Percentiles rank a stretch among this genome's conserved stretches.
phyloP scores from a whole-genome alignment of 2,113 vertebrate species.

The Hemiprocne comata region DNA sequence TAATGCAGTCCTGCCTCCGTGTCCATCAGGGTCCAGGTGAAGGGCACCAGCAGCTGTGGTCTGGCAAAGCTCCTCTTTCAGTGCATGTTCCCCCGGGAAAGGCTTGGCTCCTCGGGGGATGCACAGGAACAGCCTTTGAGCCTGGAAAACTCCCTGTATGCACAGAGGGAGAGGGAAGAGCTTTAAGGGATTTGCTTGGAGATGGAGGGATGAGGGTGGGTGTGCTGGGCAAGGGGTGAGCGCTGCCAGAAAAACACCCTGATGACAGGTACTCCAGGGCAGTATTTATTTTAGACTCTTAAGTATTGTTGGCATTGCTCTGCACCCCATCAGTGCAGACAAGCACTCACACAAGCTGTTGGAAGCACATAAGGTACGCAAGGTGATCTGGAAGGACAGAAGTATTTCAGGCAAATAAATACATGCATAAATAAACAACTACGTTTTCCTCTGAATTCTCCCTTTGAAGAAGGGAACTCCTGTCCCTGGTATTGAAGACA shows the following conservation, averaged over 20 bases:
- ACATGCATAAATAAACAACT: neutral
- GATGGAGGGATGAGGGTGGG: neutral
- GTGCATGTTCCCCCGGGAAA: constrained; percentile 39
- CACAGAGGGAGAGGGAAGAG: neutral
- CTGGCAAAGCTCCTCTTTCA: constrained; percentile 40
- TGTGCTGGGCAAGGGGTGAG: neutral
- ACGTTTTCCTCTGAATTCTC: neutral
- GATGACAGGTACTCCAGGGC: fast-evolving
- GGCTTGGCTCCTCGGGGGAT: neutral
- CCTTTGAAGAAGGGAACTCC: neutral
- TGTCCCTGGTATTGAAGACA: neutral
- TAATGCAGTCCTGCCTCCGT: constrained; percentile 62
- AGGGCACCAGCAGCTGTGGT: constrained; percentile 54
- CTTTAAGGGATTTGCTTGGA: neutral
- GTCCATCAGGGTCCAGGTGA: constrained; percentile 64
- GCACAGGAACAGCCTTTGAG: constrained; percentile 50
- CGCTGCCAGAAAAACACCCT: neutral
- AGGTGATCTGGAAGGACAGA: neutral
- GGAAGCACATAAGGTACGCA: neutral
- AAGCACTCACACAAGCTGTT: neutral
- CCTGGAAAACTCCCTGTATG: constrained; percentile 60
- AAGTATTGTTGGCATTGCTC: neutral
- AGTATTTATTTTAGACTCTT: neutral
- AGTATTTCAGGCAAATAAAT: neutral
- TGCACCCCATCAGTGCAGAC: neutral